A percentile compares a stretch with the other conserved stretches of the same genome.
These are phyloP conservation scores for Lates calcarifer DNA, from an alignment of 2,113 vertebrate genomes.

Conservation along the genomic window DNA sequence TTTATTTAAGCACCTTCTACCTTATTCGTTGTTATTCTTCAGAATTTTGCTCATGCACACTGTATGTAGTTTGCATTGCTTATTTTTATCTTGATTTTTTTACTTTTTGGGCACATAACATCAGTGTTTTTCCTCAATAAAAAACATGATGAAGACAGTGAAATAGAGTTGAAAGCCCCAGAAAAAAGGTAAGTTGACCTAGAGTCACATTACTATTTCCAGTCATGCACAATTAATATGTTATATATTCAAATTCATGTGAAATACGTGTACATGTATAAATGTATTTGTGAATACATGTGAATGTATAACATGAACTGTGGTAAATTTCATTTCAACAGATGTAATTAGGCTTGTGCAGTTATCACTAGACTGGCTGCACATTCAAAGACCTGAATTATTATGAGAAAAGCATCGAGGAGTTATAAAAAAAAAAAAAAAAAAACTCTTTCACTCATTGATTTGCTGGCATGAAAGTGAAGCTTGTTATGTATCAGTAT, in stretches of 20 bases:
- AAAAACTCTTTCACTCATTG: not conserved
- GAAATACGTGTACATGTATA: not conserved
- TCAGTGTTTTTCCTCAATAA: no score
- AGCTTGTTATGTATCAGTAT: constrained; percentile 9
- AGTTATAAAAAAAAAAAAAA: not conserved
- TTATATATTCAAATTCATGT: no score
- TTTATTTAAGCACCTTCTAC: not conserved
- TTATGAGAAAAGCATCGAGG: not conserved
- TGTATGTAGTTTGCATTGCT: not conserved
- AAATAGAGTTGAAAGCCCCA: no score
- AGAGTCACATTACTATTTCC: no score
- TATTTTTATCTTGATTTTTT: not conserved
- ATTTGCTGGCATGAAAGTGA: constrained; percentile 31
- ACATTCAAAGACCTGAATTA: constrained; percentile 17
- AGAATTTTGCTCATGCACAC: not conserved
- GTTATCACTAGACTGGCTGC: not conserved
- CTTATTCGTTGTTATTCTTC: not conserved
- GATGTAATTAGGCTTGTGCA: not conserved
- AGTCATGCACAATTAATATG: no score
- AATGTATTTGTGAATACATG: not conserved
- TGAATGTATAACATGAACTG: not conserved
- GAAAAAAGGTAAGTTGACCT: not conserved
- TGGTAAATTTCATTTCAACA: no score
- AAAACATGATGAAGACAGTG: no score
- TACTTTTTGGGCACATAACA: no score